Evolutionary conservation across 1,140 invertebrate species (phyloP).

Genomic region (Lepidurus arcticus): DNA sequence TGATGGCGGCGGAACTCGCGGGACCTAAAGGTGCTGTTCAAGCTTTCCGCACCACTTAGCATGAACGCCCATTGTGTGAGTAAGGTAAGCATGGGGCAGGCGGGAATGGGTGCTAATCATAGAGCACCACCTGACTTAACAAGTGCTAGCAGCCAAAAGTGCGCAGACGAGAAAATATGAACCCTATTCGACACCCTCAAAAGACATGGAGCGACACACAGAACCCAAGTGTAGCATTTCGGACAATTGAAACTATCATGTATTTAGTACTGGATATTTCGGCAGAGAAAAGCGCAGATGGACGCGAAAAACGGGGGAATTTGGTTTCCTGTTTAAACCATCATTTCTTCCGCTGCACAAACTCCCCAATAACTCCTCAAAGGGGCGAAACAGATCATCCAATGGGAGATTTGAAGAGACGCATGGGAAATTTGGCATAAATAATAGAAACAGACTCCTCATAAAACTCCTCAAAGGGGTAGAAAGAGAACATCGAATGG

Average conservation of each 20-base stretch:
- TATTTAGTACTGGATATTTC: not conserved
- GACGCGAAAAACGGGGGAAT: not conserved
- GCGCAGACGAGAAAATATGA: not conserved
- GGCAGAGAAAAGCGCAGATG: not conserved
- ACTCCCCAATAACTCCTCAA: too few relatives aligned
- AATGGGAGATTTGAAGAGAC: too few relatives aligned
- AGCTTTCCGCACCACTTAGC: constrained; percentile 14
- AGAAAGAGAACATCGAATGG: too few relatives aligned
- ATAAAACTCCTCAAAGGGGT: too few relatives aligned
- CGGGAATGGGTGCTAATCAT: constrained; percentile 21
- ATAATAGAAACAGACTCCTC: too few relatives aligned
- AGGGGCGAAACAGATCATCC: too few relatives aligned
- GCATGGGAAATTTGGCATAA: too few relatives aligned
- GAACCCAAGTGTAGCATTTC: not conserved
- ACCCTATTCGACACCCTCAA: not conserved
- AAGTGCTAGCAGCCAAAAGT: constrained; percentile 17
- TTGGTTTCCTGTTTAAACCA: not conserved
- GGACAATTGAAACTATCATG: not conserved
- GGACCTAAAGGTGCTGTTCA: not conserved
- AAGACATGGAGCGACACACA: not conserved
- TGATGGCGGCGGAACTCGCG: constrained; percentile 16
- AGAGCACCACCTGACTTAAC: constrained; percentile 17
- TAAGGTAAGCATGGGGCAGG: constrained; percentile 16
- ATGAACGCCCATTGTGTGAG: constrained; percentile 21
- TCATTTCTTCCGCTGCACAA: too few relatives aligned